Conservation (phyloP, 1,140 invertebrate species). For the Cepaea nemoralis region DNA sequence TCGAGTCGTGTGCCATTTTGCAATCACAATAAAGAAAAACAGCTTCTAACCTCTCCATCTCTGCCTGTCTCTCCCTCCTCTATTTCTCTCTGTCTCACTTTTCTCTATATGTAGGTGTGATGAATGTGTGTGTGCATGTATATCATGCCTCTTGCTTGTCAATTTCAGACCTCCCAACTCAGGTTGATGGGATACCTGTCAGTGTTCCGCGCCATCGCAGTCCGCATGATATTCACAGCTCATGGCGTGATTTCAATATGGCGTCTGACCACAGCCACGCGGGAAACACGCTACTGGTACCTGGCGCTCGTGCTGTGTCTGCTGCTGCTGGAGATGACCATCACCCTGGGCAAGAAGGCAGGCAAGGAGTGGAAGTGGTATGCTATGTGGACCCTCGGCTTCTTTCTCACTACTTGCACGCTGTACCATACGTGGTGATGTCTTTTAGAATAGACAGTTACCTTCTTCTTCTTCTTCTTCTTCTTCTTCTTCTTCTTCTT, state of each 20-base stretch:
- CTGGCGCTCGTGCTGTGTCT: constrained; percentile 57
- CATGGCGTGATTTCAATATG: constrained; percentile 70
- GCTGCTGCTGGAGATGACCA: constrained; percentile 62
- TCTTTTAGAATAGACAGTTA: too few species aligned
- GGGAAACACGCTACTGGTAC: constrained; percentile 66
- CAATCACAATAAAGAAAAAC: too few species aligned
- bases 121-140: too few species aligned
- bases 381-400: too few species aligned
- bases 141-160: too few species aligned
- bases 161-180: neutral
- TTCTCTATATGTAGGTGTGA: too few species aligned
- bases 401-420: too few species aligned
- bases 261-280: constrained; percentile 64
- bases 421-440: too few species aligned
- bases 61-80: too few species aligned
- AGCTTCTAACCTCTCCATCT: too few species aligned
- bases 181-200: constrained; percentile 60
- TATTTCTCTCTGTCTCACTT: too few species aligned
- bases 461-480: neutral
- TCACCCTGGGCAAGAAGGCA: constrained; percentile 66
- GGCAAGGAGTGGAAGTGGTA: constrained; percentile 72
- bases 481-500: neutral
- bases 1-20: too few species aligned
- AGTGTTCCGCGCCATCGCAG: constrained; percentile 64
- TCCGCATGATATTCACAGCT: constrained; percentile 66